These are phyloP conservation scores for Scaptomyza tumidula DNA, from an alignment of 2,888 invertebrate species.

Conservation along the genomic window DNA sequence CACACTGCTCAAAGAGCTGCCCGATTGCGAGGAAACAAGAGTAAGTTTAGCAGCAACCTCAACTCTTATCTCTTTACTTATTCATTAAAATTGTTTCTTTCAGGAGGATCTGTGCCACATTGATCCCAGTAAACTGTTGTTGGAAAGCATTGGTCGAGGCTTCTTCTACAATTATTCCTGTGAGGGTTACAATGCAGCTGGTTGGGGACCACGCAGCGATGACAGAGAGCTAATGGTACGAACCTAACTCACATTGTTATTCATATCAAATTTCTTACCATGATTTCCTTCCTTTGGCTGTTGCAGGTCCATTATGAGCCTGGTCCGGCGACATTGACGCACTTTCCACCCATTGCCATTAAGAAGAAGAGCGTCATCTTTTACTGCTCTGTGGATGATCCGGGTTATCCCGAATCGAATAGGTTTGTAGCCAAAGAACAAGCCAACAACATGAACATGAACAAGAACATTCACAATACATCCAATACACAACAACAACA, in stretches of 20 bases:
- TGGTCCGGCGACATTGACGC: slow-evolving; percentile 91
- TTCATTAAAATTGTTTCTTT: not conserved
- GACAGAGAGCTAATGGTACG: slow-evolving; percentile 91
- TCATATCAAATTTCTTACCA: not conserved
- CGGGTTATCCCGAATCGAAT: slow-evolving; percentile 90
- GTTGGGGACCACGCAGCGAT: slow-evolving; percentile 93
- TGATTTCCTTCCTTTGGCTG: not conserved
- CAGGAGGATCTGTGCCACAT: slow-evolving; percentile 91
- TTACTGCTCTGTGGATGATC: slow-evolving; percentile 92
- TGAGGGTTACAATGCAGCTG: slow-evolving; percentile 94
- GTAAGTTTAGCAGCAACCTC: slow-evolving; percentile 52
- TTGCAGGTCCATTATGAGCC: slow-evolving; percentile 88
- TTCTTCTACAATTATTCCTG: slow-evolving; percentile 98
- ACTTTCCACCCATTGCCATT: slow-evolving; percentile 90
- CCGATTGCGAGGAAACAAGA: slow-evolving; percentile 88
- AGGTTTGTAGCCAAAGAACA: slow-evolving; percentile 81
- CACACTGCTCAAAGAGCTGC: slow-evolving; percentile 92
- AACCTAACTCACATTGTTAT: not conserved
- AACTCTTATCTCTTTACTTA: not conserved
- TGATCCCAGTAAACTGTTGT: slow-evolving; percentile 93
- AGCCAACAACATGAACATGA: slow-evolving; percentile 27
- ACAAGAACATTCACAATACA: slow-evolving; percentile 43
- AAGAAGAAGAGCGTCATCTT: slow-evolving; percentile 94
- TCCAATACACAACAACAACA: slow-evolving; percentile 19
- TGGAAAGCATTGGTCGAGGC: slow-evolving; percentile 93